phyloP scores from a whole-genome alignment of 2,888 invertebrate genomes.

The Alloscopus bannaensis region DNA sequence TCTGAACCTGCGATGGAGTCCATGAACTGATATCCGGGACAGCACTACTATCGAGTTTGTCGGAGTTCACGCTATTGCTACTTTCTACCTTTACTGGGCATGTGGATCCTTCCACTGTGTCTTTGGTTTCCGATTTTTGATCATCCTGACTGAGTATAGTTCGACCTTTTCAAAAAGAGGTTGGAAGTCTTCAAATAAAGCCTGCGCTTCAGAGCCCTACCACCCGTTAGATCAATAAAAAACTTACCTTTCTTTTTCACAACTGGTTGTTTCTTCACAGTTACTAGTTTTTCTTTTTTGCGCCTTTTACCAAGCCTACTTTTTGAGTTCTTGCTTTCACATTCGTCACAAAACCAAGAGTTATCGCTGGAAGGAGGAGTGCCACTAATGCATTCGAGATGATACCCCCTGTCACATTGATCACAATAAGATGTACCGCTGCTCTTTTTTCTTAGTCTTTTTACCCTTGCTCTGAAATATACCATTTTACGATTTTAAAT shows the following conservation, averaged over 20 bases:
- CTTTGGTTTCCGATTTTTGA: neutral
- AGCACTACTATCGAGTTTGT: neutral
- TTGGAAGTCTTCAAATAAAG: too few species aligned
- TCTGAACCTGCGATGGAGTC: conserved; percentile 79
- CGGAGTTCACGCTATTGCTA: too few species aligned
- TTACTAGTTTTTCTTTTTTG: neutral
- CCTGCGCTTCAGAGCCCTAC: too few species aligned
- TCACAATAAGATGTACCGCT: conserved; percentile 47
- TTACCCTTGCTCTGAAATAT: conserved; percentile 30
- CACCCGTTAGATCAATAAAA: too few species aligned
- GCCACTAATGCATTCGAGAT: conserved; percentile 52
- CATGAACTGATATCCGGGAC: conserved; percentile 56
- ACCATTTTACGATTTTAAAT: conserved; percentile 15
- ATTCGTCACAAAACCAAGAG: conserved; percentile 54
- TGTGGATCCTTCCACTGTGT: too few species aligned
- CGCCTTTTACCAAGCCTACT: neutral
- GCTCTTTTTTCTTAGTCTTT: conserved; percentile 37
- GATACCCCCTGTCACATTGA: conserved; percentile 64
- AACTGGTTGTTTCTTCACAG: too few species aligned
- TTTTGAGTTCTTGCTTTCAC: conserved; percentile 9
- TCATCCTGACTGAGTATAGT: too few species aligned
- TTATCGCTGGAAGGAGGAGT: conserved; percentile 16
- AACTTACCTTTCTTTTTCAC: conserved; percentile 1
- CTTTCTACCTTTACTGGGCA: too few species aligned
- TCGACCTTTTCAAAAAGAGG: too few species aligned